Evolutionary conservation across 2,797 vertebrate genomes (phyloP).

Genomic region (Moxostoma hubbsi): DNA sequence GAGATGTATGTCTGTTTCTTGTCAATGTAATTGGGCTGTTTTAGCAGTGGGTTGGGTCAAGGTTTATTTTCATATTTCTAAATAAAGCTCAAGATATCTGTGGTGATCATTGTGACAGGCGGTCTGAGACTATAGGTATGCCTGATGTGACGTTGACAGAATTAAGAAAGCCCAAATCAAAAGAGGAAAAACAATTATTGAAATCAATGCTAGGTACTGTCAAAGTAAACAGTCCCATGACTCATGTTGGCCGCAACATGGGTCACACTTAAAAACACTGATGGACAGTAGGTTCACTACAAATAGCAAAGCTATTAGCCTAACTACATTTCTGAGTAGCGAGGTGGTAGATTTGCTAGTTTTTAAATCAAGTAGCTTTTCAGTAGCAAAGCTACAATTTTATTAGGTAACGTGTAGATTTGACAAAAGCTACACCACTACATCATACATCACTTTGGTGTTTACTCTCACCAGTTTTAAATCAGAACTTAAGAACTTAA

Average conservation of each 20-base stretch:
- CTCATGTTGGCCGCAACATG: neutral
- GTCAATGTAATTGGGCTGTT: constrained; percentile 61
- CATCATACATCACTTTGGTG: too few species aligned
- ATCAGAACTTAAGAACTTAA: too few species aligned
- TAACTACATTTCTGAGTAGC: too few species aligned
- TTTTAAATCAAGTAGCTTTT: too few species aligned
- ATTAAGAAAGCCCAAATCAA: neutral
- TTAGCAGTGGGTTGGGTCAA: constrained; percentile 47
- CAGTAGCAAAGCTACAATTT: too few species aligned
- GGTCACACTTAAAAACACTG: too few species aligned
- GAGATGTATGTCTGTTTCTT: constrained; percentile 69
- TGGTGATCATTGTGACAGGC: constrained; percentile 64
- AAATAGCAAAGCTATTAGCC: too few species aligned
- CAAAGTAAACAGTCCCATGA: constrained; percentile 55
- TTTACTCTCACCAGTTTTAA: too few species aligned
- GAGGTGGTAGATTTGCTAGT: too few species aligned
- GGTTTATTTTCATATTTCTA: constrained; percentile 57
- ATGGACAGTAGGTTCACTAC: too few species aligned
- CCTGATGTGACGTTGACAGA: constrained; percentile 28
- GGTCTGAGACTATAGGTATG: constrained; percentile 40
- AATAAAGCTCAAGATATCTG: constrained; percentile 68
- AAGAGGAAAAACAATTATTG: constrained; percentile 37
- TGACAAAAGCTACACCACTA: too few species aligned
- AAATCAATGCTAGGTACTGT: constrained; percentile 58
- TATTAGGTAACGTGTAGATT: too few species aligned